A percentile compares a stretch with the other conserved stretches of the same genome.
Conservation (phyloP, 2,113 vertebrate species). For the Rhynchopsitta pachyrhyncha region DNA sequence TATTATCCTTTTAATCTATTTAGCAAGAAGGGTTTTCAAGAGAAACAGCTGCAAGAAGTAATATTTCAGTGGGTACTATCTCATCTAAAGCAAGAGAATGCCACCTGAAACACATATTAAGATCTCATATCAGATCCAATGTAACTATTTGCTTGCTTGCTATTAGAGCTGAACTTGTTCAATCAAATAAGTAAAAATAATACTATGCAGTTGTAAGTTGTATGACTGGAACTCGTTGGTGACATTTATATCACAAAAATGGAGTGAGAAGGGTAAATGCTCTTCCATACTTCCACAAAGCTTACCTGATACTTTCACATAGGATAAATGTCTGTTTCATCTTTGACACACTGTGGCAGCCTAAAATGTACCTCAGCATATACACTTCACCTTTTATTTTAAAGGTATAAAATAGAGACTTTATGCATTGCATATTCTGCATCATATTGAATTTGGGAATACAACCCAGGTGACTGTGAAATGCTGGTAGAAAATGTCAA, state of each 20-base stretch:
- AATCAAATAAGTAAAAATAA: not conserved
- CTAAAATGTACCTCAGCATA: not conserved
- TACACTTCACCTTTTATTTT: not conserved
- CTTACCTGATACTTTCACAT: not conserved
- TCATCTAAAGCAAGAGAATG: not conserved
- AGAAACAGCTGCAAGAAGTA: not conserved
- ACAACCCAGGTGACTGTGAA: not conserved
- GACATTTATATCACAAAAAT: not conserved
- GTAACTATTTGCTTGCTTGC: not conserved
- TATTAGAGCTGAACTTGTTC: not conserved
- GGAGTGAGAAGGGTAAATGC: not conserved
- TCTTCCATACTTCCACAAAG: not conserved
- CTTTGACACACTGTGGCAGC: not conserved
- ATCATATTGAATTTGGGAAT: not conserved
- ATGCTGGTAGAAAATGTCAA: not conserved
- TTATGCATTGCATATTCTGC: not conserved
- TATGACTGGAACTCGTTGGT: not conserved
- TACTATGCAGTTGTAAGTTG: not conserved
- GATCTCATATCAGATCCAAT: not conserved
- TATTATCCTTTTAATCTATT: not conserved
- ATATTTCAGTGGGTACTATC: not conserved
- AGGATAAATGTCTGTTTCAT: not conserved
- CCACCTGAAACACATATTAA: not conserved
- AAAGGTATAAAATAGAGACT: not conserved
- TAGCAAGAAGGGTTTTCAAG: not conserved